Conservation (phyloP, 2,888 invertebrate species). For the Doris montereyensis region DNA sequence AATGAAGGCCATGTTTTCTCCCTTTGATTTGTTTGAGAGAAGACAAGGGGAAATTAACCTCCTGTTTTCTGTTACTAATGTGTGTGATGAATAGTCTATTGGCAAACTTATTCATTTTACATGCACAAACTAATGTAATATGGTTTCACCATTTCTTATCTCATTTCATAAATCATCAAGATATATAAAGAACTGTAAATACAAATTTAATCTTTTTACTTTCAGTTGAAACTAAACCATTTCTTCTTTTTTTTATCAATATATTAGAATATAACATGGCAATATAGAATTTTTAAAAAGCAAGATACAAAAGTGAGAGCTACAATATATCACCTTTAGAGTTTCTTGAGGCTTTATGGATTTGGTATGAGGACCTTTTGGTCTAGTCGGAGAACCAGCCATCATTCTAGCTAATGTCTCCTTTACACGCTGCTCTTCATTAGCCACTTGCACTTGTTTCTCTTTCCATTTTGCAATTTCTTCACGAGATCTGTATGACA, state of each 20-base stretch:
- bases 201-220: too few relatives aligned
- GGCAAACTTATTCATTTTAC: too few relatives aligned
- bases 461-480: conserved; percentile 69
- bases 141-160: too few relatives aligned
- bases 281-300: background rate
- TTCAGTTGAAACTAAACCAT: too few relatives aligned
- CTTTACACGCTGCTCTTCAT: conserved; percentile 64
- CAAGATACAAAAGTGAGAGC: background rate
- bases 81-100: too few relatives aligned
- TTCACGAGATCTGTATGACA: conserved; percentile 59
- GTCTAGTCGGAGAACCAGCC: conserved; percentile 41
- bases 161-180: too few relatives aligned
- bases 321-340: background rate
- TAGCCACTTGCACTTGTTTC: conserved; percentile 65
- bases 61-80: too few relatives aligned
- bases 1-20: too few relatives aligned
- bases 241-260: background rate
- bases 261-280: background rate
- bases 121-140: too few relatives aligned
- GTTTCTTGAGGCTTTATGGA: background rate
- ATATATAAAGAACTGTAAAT: too few relatives aligned
- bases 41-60: too few relatives aligned
- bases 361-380: background rate
- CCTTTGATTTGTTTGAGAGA: too few relatives aligned
- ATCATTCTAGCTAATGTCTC: conserved; percentile 56